Conservation (phyloP, 2,888 invertebrate species). For the Zygogramma bicolorata region DNA sequence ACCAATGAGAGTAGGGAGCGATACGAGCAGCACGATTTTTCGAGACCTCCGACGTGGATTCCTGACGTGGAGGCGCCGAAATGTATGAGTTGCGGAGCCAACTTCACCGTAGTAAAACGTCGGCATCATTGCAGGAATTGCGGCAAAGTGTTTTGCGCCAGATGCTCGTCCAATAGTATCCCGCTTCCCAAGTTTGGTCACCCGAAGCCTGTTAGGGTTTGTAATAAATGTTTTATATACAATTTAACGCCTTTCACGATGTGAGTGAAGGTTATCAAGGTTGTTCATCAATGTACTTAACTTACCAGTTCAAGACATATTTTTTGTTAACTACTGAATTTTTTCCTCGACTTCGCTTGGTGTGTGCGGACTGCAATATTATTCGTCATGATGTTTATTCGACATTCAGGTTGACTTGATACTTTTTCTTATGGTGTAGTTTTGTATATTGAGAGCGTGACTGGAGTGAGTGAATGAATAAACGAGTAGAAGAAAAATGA, state of each 20-base stretch:
- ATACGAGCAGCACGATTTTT: slow-evolving; percentile 23
- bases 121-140: slow-evolving; percentile 98
- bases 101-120: slow-evolving; percentile 94
- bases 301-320: background rate
- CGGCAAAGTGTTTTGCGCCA: slow-evolving; percentile 95
- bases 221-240: slow-evolving; percentile 87
- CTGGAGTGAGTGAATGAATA: background rate
- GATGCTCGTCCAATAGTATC: slow-evolving; percentile 93
- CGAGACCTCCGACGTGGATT: slow-evolving; percentile 88
- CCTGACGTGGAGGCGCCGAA: slow-evolving; percentile 92
- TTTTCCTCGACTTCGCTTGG: background rate
- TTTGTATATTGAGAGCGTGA: background rate
- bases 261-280: slow-evolving; percentile 53
- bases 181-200: slow-evolving; percentile 94
- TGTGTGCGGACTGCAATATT: background rate
- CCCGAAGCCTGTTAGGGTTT: slow-evolving; percentile 92
- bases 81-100: slow-evolving; percentile 93
- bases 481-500: background rate
- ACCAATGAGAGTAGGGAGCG: background rate
- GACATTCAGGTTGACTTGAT: background rate
- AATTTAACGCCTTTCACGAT: slow-evolving; percentile 76
- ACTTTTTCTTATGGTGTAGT: background rate
- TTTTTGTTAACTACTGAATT: background rate
- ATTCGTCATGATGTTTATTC: background rate
- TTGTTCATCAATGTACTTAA: slow-evolving; percentile 11